Conservation (phyloP, 2,888 invertebrate species). For the Melipona bicolor region DNA sequence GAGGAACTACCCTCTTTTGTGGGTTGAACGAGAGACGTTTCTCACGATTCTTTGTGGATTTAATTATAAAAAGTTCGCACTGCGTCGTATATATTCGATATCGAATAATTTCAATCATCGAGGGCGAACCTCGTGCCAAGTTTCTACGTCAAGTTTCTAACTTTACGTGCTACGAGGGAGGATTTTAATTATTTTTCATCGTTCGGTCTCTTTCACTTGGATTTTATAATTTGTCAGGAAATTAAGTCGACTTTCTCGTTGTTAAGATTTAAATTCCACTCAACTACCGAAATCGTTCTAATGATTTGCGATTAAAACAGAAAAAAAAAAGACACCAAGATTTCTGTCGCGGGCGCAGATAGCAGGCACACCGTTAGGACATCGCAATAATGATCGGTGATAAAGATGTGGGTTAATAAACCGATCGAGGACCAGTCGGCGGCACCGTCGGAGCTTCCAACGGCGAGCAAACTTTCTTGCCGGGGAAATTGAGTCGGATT, state of each 20-base stretch:
- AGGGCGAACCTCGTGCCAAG: rapidly evolving
- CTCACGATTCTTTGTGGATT: not conserved
- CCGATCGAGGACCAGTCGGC: conserved; percentile 65
- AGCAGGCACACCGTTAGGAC: conserved; percentile 23
- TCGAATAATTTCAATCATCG: not conserved
- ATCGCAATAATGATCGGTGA: conserved; percentile 72
- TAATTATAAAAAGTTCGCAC: not conserved
- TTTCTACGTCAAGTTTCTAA: not conserved
- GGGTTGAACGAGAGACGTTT: not conserved
- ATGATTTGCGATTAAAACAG: too few species aligned
- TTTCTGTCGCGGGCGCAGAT: not conserved
- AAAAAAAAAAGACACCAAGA: not conserved
- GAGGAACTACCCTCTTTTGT: not conserved
- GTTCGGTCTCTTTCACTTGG: not conserved
- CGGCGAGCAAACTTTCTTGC: conserved; percentile 77
- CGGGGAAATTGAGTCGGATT: conserved; percentile 82
- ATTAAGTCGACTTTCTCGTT: not conserved
- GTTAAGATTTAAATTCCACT: not conserved
- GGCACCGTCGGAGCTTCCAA: conserved; percentile 42
- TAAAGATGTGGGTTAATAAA: conserved; percentile 74
- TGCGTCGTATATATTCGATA: too few species aligned
- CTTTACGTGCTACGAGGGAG: rapidly evolving
- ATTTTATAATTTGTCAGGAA: not conserved
- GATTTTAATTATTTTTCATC: not conserved
- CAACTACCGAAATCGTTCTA: not conserved